Base-by-base conservation (phyloP, 2,888 invertebrate genomes). In the Monochamus alternatus region DNA sequence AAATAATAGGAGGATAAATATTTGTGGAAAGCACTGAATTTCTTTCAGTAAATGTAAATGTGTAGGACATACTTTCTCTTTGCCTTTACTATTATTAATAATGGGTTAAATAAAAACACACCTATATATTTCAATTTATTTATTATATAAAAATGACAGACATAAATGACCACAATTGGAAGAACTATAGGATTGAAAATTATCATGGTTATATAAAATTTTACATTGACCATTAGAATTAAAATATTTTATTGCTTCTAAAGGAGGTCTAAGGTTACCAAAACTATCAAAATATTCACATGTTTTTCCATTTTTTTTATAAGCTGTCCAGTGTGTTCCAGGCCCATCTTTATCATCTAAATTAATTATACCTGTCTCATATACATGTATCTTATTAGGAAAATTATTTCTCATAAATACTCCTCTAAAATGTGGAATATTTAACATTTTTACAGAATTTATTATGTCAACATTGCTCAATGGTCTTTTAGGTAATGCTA, bases 321-420 rank as follows among this genome's bases (percentile, higher is more conserved):
- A 75, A 3, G 71, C 59, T 10, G 47, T 47, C 75, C 75, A 75
- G 71, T 71, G 71, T 58, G 70, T 75, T 60, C 60, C 75, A 31
- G 71, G 59, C 32, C 66, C 70, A 38, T 22, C 3, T 22, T 55
- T 8, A 32, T 65, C 70, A 64, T 75, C 70, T 43, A 66, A 10
- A 66, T 75, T 75, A 51, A 71, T 71, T 31, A 71, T 30, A 31
- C 70, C 67, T 32, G 30, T 47, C 60, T 71, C 71, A 12, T 38
- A n/a, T 58, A 59, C 22, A 30, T 12, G 3, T 31, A 47, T 65
- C 51, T 65, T 66, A 58, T 65, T 70, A 4, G 38, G 70, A 55
- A 71, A 59, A 59, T 30, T 43, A 66, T 71, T 30, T 44, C 58
- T 64, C 52, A 70, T 52, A 70, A 70, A 74, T 12, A 70, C 55